Evolutionary conservation across 1,140 invertebrate species (phyloP), one percentile per base, ranked within the genome.

Genomic region (Euwallacea similis): DNA sequence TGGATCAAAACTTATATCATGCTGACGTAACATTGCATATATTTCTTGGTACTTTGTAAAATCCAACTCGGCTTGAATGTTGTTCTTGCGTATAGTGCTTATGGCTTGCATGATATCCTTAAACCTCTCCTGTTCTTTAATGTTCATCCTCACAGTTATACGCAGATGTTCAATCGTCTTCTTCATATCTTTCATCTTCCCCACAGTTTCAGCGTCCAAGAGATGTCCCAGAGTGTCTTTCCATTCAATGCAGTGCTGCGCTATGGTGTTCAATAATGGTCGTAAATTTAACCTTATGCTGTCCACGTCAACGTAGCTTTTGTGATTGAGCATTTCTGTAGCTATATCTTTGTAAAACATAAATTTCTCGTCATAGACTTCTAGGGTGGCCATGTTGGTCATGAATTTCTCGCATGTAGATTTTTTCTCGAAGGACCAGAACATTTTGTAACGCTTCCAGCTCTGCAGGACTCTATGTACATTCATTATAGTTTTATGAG

Each of bases 41-140:
- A 86, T 85, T 76, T 90, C 87, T 74, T 89, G 87, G 83, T 87
- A 87, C 59, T 87, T 86, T 13, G 86, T 84, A 76, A 90, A 93
- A 73, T 87, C 85, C 15, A 95, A 86, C 80, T 93, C 93, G 4
- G 91, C 87, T 66, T 89, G 88, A 41, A 94, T 84, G 4, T 90
- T 90, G 75, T 88, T 86, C 44, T 87, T 85, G 75, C 91, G 89
- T 50, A 95, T 88, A 44, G 88, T 86, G 6, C 88, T 84, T 62
- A 97, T 94, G 0, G 91, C 90, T 75, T 89, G 87, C 87, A 96
- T 90, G 0, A 96, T 90, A 76, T 87, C 84, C 83, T 94, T 96
- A 75, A 96, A 92, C 70, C 92, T 87, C 65, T 93, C 90, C 9
- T 96, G 81, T 13, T 89, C 88, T 72, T 87, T 89, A 9, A 93